These are phyloP conservation scores for Petroica traversi DNA, from an alignment of 2,113 vertebrate genomes.

Conservation along the genomic window DNA sequence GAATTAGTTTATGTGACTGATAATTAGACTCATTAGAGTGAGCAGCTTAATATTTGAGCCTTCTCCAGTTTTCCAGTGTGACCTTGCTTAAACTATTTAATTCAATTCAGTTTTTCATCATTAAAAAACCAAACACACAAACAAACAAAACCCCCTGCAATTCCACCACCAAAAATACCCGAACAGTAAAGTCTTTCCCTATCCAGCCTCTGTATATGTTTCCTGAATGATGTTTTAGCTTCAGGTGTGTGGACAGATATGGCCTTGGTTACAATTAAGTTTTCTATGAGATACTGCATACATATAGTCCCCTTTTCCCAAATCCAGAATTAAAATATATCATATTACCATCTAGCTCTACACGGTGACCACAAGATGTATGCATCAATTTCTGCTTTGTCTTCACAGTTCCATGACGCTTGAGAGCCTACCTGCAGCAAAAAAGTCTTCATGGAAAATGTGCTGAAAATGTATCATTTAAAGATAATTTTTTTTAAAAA, in stretches of 20 bases:
- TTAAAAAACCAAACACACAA: background rate
- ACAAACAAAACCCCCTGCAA: background rate
- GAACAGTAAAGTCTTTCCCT: background rate
- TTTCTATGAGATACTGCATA: background rate
- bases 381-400: background rate
- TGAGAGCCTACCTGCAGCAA: background rate
- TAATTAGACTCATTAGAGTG: background rate
- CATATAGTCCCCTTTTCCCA: rapidly evolving
- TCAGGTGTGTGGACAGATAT: background rate
- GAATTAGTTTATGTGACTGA: background rate
- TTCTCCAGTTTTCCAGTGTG: background rate
- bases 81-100: background rate
- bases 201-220: background rate
- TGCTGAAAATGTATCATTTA: background rate
- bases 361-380: background rate
- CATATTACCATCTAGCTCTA: background rate
- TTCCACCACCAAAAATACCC: background rate
- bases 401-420: background rate
- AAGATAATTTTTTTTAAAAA: background rate
- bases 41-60: background rate
- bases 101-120: background rate
- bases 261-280: background rate
- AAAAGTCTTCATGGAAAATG: background rate
- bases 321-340: background rate
- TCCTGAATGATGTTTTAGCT: background rate